Base-by-base conservation (phyloP, 1,140 invertebrate genomes). In the Philaenus spumarius region DNA sequence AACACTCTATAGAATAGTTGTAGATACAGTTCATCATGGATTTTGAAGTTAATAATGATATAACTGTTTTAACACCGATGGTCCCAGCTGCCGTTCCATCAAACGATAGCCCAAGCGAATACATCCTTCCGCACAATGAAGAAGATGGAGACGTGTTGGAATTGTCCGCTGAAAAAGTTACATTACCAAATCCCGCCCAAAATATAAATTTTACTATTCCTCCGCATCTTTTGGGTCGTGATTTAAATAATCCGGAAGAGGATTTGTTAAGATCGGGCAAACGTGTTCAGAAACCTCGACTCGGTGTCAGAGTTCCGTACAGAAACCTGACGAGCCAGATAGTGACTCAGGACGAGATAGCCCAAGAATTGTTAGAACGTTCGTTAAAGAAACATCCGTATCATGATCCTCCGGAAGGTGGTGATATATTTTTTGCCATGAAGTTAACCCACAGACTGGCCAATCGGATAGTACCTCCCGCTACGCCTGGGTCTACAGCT, bases 361-460 rank as follows among this genome's bases (percentile, higher is more conserved):
- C 76, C 26, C 65, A 74, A 52, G 75, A 77, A 64, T 67, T 78
- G 24, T 58, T 76, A 15, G 71, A 76, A 60, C 62, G 75, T 39
- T 67, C 68, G 12, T 46, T 64, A 23, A 67, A 67, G 52, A 70
- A 65, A 24, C 35, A 54, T 47, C 53, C 42, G 50, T 63, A 69
- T 12, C 63, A 71, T 3, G 67, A 72, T 12, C 55, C 64, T 17
- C 71, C 72, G 0, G 69, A 70, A 12, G 71, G 67, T 2, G 68
- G 71, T 4, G 76, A 78, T 40, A 69, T 75, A 39, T 69, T 77
- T 53, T 76, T 78, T 58, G 69, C 77, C 0, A 77, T 75, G 60
- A 77, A 77, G 62, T 63, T 76, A 15, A 73, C 75, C 0, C 73
- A 77, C 26, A 67, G 74, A 58, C 60, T 78, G 20, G 75, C 75